Percentiles rank a stretch among this genome's conserved stretches.
phyloP scores from a whole-genome alignment of 2,113 vertebrate genomes.

The Crotalus tigris region DNA sequence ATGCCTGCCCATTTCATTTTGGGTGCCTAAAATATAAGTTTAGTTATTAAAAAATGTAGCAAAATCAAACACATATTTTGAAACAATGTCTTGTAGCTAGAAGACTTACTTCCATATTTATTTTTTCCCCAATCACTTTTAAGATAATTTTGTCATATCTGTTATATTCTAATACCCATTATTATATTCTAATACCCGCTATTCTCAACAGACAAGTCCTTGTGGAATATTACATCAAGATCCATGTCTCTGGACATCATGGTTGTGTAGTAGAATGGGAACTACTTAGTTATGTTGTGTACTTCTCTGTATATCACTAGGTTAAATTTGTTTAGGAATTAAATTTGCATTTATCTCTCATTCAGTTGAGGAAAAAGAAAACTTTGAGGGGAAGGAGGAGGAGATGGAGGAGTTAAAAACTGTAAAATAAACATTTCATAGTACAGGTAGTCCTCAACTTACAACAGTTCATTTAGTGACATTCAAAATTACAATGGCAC shows the following conservation, averaged over 20 bases:
- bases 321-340: not conserved
- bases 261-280: not conserved
- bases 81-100: no score
- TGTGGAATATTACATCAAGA: constrained; percentile 23
- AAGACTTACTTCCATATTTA: no score
- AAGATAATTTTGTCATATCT: not conserved
- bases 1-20: not conserved
- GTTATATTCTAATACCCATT: constrained; percentile 14
- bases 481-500: no score
- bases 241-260: constrained; percentile 10
- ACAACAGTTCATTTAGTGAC: no score
- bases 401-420: not conserved
- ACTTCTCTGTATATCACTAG: constrained; percentile 8
- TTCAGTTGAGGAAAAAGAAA: not conserved
- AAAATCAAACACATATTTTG: no score
- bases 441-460: not conserved
- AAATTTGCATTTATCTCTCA: not conserved
- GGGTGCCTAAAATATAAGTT: no score
- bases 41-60: no score
- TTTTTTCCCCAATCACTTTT: no score
- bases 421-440: not conserved
- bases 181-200: constrained; percentile 6
- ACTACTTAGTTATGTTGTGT: constrained; percentile 19
- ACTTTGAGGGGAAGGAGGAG: not conserved
- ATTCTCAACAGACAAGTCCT: constrained; percentile 11